A percentile compares a stretch with the other conserved stretches of the same genome.
Conservation (phyloP, 1,140 invertebrate genomes). For the Ditylenchus dipsaci region DNA sequence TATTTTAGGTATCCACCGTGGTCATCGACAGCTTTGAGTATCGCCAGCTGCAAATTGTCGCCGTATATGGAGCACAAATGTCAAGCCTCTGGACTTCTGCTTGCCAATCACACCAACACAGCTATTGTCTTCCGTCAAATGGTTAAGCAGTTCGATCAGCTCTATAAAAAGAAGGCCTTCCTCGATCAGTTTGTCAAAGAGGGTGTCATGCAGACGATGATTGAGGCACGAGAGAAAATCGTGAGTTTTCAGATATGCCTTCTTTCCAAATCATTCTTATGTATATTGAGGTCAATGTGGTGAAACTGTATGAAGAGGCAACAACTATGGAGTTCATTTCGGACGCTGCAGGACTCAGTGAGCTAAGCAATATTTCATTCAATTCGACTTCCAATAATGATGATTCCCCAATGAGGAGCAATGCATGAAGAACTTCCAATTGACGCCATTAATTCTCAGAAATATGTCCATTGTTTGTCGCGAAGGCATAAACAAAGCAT, state of each 20-base stretch:
- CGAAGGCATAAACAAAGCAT: too few relatives aligned
- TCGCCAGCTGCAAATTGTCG: conserved; percentile 19
- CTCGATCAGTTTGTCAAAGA: conserved; percentile 14
- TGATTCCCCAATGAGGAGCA: too few relatives aligned
- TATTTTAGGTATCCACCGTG: conserved; percentile 19
- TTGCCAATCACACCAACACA: conserved; percentile 31
- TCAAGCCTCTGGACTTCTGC: conserved; percentile 26
- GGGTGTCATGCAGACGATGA: not conserved
- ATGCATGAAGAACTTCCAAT: too few relatives aligned
- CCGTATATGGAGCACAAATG: conserved; percentile 23
- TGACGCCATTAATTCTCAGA: too few relatives aligned
- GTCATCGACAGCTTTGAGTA: conserved; percentile 18
- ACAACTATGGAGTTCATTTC: conserved; percentile 6
- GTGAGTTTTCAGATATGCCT: not conserved
- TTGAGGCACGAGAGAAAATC: not conserved
- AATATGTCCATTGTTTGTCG: too few relatives aligned
- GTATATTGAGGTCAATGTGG: not conserved
- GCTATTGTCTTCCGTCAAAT: conserved; percentile 16
- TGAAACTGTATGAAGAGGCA: conserved; percentile 14
- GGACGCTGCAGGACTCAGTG: not conserved
- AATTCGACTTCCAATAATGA: not conserved
- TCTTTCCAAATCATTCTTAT: not conserved
- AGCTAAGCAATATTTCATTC: not conserved
- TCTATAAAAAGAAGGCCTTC: conserved; percentile 17
- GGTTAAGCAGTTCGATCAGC: conserved; percentile 17